phyloP scores from a whole-genome alignment of 2,113 vertebrate genomes.

The Microcebus murinus region DNA sequence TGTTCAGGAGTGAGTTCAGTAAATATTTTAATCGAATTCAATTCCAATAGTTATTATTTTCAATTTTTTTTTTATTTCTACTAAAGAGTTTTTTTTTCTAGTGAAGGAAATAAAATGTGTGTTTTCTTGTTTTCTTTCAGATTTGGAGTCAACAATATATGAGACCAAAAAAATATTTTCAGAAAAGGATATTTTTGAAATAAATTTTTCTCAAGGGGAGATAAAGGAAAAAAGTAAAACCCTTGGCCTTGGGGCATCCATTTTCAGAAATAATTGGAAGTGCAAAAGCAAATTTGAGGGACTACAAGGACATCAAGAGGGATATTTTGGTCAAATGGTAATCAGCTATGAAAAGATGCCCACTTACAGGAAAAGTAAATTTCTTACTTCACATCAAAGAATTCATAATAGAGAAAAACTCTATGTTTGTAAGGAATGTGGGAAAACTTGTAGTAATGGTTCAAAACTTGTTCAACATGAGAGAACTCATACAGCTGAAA shows the following conservation, averaged over 20 bases:
- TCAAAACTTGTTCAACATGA: constrained; percentile 82
- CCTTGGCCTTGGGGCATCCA: constrained; percentile 4
- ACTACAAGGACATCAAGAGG: constrained; percentile 12
- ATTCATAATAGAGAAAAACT: constrained; percentile 58
- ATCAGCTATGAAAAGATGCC: constrained; percentile 39
- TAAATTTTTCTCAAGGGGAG: constrained; percentile 22
- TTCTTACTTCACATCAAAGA: constrained; percentile 22
- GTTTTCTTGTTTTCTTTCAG: constrained; percentile 65
- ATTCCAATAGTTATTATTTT: constrained; percentile 13
- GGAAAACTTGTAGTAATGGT: constrained; percentile 83
- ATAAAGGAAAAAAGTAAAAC: constrained; percentile 50
- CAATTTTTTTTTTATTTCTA: constrained; percentile 40
- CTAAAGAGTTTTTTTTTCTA: background rate
- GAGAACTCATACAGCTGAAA: constrained; percentile 50
- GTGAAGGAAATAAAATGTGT: background rate
- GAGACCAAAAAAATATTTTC: constrained; percentile 38
- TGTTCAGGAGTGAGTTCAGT: background rate
- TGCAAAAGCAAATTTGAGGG: constrained; percentile 6
- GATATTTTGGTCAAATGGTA: constrained; percentile 42
- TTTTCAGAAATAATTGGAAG: constrained; percentile 57
- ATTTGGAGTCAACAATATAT: constrained; percentile 50
- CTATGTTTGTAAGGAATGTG: constrained; percentile 84
- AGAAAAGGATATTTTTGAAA: constrained; percentile 62
- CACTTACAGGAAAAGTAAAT: background rate
- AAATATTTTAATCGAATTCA: background rate